Base-by-base conservation (phyloP, 2,888 invertebrate species). In the Griposia aprilina region DNA sequence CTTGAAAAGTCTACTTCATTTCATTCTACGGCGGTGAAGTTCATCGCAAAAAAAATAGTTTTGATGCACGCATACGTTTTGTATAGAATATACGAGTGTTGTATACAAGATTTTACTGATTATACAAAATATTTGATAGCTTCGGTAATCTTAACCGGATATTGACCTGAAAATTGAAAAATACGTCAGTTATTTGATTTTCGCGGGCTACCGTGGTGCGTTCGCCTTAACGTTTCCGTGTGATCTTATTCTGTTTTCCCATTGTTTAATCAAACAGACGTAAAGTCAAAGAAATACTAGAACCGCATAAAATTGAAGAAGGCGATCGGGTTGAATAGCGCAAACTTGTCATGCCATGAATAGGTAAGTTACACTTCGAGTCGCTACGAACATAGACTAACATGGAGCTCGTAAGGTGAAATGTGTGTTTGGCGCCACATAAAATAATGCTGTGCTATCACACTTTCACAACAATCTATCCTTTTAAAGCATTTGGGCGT, bases 291-390 rank as follows among this genome's bases (percentile, higher is more conserved):
- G 57, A 26, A 26, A 20, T 78, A 78, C 63, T 69, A 78, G 57
- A 63, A 13, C 26, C 23, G 15, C 79, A 78, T 65, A 17, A 79
- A 69, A 50, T 8, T 15, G 48, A 30, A 50, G 17, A 55, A 68
- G 69, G 23, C 23, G 36, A 48, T 26, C 41, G 41, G 30, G 30
- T 36, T 17, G 36, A 50, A 60, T 5, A 15, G 20, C n/a, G 15
- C 10, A 15, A 45, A 30, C 23, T 55, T 65, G n/a, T 20, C 20
- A 57, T 20, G 20, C 11, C 45, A 62, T 36, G 36, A 67, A 59
- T 41, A 45, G 50, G 50, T 62, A 50, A 50, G 8, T 59, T 23
- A 30, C 36, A 26, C 30, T 55, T 30, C 50, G 8, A 50, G 20
- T 36, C 26, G 67, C 60, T 60, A 67, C 45, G 60, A 67, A 55